Evolutionary conservation across 1,140 invertebrate genomes (phyloP), one percentile per base, ranked within the genome.

Genomic region (Drosophila auraria): DNA sequence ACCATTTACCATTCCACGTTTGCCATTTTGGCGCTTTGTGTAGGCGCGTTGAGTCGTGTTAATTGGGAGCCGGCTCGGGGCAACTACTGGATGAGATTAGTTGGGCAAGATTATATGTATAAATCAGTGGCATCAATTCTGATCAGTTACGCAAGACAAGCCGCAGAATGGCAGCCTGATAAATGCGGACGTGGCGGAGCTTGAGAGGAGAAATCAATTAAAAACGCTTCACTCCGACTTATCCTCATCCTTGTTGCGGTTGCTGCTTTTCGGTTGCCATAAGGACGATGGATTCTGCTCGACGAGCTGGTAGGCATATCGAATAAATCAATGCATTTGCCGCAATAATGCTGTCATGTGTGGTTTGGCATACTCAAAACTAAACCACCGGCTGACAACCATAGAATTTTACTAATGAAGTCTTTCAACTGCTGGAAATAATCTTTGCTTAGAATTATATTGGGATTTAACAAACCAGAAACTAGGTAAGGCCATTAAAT

Each of bases 41-140:
- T 78, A 53, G 80, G 83, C 73, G 83, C 83, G 81, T 83, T 76
- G 83, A 87, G 77, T 87, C 81, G 84, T 87, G 80, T 87, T 87
- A 87, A 87, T 87, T 87, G 79, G 70, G 49, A 53, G 58, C 62
- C 57, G 40, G 72, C 57, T 45, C 50, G 30, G 50, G 58, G 42
- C 54, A 83, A 78, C 83, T 69, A 75, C 71, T 61, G 47, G 38
- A 71, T 66, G 83, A 87, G 83, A 87, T 87, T 87, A 87, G 66
- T 77, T 54, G 44, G 76, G 47, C 17, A n/a, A 53, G 69, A 61
- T 74, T 65, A 80, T 78, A 3, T 36, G 33, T 36, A 83, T 87
- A 80, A 87, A 87, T 87, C 83, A 87, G 80, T 78, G 56, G 73
- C 74, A 77, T 77, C 74, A 77, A 77, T 77, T 53, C 61, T 36